A percentile compares a stretch with the other conserved stretches of the same genome.
Evolutionary conservation across 2,797 vertebrate genomes (phyloP).

Genomic region (Sphaeramia orbicularis): DNA sequence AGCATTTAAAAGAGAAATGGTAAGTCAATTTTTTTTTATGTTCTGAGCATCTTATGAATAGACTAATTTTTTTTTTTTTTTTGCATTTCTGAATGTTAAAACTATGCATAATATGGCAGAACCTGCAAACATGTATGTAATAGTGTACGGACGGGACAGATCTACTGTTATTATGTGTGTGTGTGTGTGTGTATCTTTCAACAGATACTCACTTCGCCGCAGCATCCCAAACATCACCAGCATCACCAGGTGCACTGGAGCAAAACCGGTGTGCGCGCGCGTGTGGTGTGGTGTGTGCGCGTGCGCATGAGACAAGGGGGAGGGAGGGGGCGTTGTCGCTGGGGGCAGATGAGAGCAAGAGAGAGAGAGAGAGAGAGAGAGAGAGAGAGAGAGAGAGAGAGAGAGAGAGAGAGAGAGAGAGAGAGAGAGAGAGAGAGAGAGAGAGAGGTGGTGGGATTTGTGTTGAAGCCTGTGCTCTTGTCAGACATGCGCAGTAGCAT

Average conservation of each 20-base stretch:
- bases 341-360: slow-evolving; percentile 46
- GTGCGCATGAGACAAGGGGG: slow-evolving; percentile 2
- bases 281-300: slow-evolving; percentile 20
- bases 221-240: slow-evolving; percentile 62
- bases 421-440: slow-evolving; percentile 15
- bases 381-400: slow-evolving; percentile 14
- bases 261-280: slow-evolving; percentile 63
- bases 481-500: slow-evolving; percentile 85
- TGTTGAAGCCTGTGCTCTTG: slow-evolving; percentile 63
- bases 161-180: no score
- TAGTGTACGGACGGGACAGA: no score
- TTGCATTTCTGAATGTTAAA: no score
- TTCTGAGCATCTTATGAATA: no score
- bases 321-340: slow-evolving; percentile 51
- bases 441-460: slow-evolving; percentile 63
- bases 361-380: slow-evolving; percentile 15
- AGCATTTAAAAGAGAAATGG: no score
- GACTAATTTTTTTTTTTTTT: no score
- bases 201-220: slow-evolving; percentile 43
- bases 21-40: no score
- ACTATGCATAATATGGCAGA: no score
- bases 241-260: slow-evolving; percentile 81
- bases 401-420: slow-evolving; percentile 23
- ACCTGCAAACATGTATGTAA: no score
- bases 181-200: no score